A percentile compares a stretch with the other conserved stretches of the same genome.
phyloP scores from a whole-genome alignment of 2,888 invertebrate genomes.

The Cataglyphis altisquamis region DNA sequence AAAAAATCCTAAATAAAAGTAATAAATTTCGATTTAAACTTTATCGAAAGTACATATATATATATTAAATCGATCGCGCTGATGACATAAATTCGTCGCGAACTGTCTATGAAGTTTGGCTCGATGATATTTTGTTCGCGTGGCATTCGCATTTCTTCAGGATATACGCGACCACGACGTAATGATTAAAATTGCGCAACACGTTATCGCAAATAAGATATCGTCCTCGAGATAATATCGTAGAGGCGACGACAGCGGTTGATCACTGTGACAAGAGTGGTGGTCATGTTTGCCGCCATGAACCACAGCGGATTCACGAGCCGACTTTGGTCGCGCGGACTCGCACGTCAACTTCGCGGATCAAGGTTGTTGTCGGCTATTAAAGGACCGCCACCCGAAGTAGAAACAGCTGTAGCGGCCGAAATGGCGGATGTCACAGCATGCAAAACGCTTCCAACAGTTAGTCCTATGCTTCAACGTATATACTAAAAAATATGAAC shows the following conservation, averaged over 20 bases:
- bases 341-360: slow-evolving; percentile 32
- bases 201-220: slow-evolving; percentile 11
- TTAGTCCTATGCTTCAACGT: slow-evolving; percentile 51
- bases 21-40: too few relatives aligned
- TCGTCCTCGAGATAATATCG: slow-evolving; percentile 1
- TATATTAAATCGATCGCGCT: background rate
- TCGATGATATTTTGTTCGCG: slow-evolving; percentile 68
- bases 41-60: too few relatives aligned
- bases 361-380: slow-evolving; percentile 32
- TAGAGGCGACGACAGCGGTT: background rate
- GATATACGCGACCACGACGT: slow-evolving; percentile 21
- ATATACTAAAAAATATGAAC: background rate
- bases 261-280: background rate
- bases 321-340: slow-evolving; percentile 40
- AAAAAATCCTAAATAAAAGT: too few relatives aligned
- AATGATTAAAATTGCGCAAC: slow-evolving; percentile 58
- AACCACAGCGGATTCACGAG: slow-evolving; percentile 20
- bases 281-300: slow-evolving; percentile 56
- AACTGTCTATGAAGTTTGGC: slow-evolving; percentile 58
- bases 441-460: slow-evolving; percentile 62
- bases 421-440: slow-evolving; percentile 40
- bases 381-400: background rate
- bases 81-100: background rate
- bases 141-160: background rate
- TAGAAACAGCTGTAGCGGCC: background rate